These are phyloP conservation scores for Pseudobourletiella spinata DNA, from an alignment of 1,140 invertebrate genomes.

Conservation along the genomic window DNA sequence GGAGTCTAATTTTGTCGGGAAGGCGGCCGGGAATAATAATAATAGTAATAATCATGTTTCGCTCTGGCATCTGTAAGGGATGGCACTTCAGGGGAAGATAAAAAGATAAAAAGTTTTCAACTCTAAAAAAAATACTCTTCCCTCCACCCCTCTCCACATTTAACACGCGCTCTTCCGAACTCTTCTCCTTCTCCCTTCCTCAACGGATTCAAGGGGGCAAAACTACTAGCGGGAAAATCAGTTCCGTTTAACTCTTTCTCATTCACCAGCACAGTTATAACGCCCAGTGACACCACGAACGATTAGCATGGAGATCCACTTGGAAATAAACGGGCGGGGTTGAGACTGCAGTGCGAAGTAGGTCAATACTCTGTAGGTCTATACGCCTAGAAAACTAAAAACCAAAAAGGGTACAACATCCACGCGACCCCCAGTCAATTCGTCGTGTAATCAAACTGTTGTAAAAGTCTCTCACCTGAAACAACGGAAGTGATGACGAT, in stretches of 20 bases:
- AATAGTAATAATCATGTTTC: slow-evolving; percentile 32
- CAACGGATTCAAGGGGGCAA: not conserved
- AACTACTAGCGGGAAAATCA: not conserved
- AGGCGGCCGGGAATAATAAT: slow-evolving; percentile 31
- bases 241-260: not conserved
- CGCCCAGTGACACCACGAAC: not conserved
- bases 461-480: slow-evolving; percentile 18
- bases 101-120: slow-evolving; percentile 37
- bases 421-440: not conserved
- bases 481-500: slow-evolving; percentile 33
- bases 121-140: slow-evolving; percentile 23
- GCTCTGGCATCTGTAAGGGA: slow-evolving; percentile 30
- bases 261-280: not conserved
- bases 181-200: not conserved
- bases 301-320: no score
- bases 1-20: slow-evolving; percentile 24
- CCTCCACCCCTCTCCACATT: slow-evolving; percentile 12
- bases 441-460: not conserved
- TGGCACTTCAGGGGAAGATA: slow-evolving; percentile 36
- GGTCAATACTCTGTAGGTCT: no score
- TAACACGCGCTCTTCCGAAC: not conserved
- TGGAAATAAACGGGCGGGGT: no score
- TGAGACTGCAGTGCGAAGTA: no score
- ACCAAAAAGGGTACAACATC: no score
- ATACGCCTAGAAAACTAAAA: no score